phyloP scores from a whole-genome alignment of 2,113 vertebrate genomes.

The Cochlearius cochlearius region DNA sequence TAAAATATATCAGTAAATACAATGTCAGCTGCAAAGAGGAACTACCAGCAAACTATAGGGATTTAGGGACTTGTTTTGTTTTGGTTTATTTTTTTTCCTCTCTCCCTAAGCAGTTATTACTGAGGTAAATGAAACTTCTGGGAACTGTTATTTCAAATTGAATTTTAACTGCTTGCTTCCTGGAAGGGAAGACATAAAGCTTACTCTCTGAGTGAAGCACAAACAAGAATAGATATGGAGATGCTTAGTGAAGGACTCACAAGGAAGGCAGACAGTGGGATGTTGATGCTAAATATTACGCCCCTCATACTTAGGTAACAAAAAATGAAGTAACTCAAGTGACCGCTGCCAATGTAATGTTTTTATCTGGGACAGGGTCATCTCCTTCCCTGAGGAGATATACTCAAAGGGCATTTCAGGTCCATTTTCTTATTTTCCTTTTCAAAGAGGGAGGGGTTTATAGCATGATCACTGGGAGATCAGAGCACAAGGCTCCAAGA shows the following conservation, averaged over 20 bases:
- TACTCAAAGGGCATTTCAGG: not conserved
- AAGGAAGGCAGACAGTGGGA: not conserved
- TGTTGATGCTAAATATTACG: not conserved
- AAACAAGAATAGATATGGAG: not conserved
- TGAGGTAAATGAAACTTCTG: slow-evolving; percentile 32
- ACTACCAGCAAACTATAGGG: not conserved
- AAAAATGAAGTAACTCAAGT: not conserved
- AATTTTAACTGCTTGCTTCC: slow-evolving; percentile 41
- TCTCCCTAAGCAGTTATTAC: slow-evolving; percentile 28
- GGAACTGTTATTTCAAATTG: not conserved
- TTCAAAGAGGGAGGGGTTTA: not conserved
- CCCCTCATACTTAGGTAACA: not conserved
- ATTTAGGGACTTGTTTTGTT: not conserved
- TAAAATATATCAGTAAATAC: slow-evolving; percentile 42
- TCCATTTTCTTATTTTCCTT: not conserved
- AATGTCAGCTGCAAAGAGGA: not conserved
- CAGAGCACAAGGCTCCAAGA: not conserved
- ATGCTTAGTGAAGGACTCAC: not conserved
- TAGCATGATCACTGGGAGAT: not conserved
- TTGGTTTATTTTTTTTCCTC: not conserved
- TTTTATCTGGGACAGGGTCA: not conserved
- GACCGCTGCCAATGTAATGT: not conserved
- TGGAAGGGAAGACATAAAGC: not conserved
- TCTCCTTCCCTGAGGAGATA: not conserved
- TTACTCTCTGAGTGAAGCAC: not conserved